phyloP scores from a whole-genome alignment of 2,113 vertebrate genomes.

The Microcebus tavaratra region DNA sequence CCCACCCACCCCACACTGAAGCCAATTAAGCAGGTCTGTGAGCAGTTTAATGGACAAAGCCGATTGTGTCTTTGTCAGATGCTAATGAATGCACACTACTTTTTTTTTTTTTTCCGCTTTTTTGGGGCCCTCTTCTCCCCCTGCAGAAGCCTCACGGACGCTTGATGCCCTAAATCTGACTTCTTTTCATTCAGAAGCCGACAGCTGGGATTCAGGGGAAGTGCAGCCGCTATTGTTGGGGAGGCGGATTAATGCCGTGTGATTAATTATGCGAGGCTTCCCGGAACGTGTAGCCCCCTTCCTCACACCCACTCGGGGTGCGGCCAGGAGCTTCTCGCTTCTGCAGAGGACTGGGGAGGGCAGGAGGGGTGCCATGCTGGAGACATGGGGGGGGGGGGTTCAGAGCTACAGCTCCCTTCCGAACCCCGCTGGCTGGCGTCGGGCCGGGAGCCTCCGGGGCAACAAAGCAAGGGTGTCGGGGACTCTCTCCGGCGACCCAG shows the following conservation, averaged over 20 bases:
- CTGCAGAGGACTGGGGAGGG: constrained; percentile 89
- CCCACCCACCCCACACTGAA: constrained; percentile 77
- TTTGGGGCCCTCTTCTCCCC: constrained; percentile 72
- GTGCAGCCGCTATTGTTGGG: constrained; percentile 94
- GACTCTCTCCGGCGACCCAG: background rate
- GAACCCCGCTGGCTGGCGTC: background rate
- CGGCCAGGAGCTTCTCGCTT: constrained; percentile 60
- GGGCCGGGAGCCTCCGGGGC: background rate
- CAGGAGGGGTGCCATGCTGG: constrained; percentile 81
- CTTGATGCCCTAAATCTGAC: constrained; percentile 95
- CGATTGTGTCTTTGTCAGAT: constrained; percentile 83
- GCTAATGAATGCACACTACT: constrained; percentile 93
- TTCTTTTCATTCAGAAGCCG: constrained; percentile 96
- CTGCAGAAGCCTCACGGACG: constrained; percentile 90
- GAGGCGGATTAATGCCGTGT: constrained; percentile 97
- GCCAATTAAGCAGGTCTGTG: constrained; percentile 87
- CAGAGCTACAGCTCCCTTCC: too few species aligned
- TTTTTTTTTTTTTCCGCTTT: constrained; percentile 76
- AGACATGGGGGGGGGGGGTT: constrained; percentile 72
- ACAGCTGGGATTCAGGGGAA: constrained; percentile 98
- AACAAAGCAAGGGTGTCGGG: accelerated
- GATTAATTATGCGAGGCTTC: constrained; percentile 98
- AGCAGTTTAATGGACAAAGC: constrained; percentile 87
- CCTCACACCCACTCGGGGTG: constrained; percentile 53
- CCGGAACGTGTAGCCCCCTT: constrained; percentile 90